A percentile compares a stretch with the other conserved stretches of the same genome.
phyloP scores from a whole-genome alignment of 2,888 invertebrate species.

The Machimus rusticus region DNA sequence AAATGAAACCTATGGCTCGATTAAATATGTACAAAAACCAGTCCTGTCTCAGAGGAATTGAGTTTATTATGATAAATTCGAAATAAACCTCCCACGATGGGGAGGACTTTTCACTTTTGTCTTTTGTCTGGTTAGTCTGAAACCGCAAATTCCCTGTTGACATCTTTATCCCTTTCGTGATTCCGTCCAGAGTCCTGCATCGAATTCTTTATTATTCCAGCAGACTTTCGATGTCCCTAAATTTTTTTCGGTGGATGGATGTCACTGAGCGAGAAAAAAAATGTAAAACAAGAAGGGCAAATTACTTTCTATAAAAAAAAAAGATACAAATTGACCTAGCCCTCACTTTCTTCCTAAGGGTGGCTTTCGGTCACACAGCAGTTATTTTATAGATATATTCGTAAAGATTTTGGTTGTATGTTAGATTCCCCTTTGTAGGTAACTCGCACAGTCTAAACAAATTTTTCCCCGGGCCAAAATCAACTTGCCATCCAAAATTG shows the following conservation, averaged over 20 bases:
- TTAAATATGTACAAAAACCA: not conserved
- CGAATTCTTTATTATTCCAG: not conserved
- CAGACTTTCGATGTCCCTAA: not conserved
- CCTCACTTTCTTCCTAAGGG: not conserved
- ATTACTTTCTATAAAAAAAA: conserved; percentile 1
- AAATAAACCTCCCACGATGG: not conserved
- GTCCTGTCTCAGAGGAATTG: not conserved
- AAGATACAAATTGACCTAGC: conserved; percentile 16
- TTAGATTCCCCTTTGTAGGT: not conserved
- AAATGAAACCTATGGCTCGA: not conserved
- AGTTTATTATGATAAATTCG: conserved; percentile 14
- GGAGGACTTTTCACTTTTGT: not conserved
- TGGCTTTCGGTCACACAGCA: not conserved
- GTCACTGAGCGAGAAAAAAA: not conserved
- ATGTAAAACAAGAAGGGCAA: not conserved
- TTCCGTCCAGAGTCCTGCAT: not conserved
- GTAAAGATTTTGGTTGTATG: not conserved
- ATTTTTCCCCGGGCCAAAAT: not conserved
- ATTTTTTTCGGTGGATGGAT: not conserved
- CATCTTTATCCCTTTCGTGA: conserved; percentile 5
- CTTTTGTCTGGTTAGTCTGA: not conserved
- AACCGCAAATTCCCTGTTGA: conserved; percentile 16
- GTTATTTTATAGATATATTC: not conserved
- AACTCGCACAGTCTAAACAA: not conserved
- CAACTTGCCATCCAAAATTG: conserved; percentile 7